phyloP scores from a whole-genome alignment of 2,888 invertebrate species.

The Erannis defoliaria region DNA sequence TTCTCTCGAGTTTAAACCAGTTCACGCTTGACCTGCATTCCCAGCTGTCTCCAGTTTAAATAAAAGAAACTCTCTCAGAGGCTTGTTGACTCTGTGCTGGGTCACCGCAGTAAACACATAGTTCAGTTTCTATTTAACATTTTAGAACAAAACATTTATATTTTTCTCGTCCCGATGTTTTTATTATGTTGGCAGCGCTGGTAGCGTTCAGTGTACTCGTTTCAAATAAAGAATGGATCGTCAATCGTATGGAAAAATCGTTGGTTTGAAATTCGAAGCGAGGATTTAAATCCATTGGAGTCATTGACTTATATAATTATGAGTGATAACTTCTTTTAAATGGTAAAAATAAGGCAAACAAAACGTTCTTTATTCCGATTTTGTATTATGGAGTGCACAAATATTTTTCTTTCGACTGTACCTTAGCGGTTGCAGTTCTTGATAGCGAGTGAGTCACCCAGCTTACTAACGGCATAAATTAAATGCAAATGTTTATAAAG shows the following conservation, averaged over 20 bases:
- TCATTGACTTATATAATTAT: not conserved
- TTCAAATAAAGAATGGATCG: constrained; percentile 16
- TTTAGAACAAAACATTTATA: constrained; percentile 30
- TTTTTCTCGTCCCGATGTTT: constrained; percentile 26
- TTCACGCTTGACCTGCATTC: constrained; percentile 46
- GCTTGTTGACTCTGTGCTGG: constrained; percentile 49
- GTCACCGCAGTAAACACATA: constrained; percentile 49
- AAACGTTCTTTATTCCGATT: no score
- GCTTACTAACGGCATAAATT: no score
- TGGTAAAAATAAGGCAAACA: no score
- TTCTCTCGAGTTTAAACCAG: constrained; percentile 22
- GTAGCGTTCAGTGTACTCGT: not conserved
- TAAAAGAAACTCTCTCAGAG: constrained; percentile 46
- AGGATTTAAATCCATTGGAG: not conserved
- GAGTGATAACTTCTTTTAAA: no score
- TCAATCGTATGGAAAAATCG: constrained; percentile 17
- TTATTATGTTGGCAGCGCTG: constrained; percentile 14
- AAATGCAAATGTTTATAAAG: no score
- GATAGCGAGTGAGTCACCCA: no score
- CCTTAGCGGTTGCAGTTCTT: no score
- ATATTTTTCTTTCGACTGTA: no score
- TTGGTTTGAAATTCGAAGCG: constrained; percentile 15
- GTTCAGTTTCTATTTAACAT: constrained; percentile 40
- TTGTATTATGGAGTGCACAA: no score
- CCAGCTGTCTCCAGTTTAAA: constrained; percentile 57